These are phyloP conservation scores for Pipa parva DNA, from an alignment of 2,113 vertebrate genomes.

Conservation along the genomic window DNA sequence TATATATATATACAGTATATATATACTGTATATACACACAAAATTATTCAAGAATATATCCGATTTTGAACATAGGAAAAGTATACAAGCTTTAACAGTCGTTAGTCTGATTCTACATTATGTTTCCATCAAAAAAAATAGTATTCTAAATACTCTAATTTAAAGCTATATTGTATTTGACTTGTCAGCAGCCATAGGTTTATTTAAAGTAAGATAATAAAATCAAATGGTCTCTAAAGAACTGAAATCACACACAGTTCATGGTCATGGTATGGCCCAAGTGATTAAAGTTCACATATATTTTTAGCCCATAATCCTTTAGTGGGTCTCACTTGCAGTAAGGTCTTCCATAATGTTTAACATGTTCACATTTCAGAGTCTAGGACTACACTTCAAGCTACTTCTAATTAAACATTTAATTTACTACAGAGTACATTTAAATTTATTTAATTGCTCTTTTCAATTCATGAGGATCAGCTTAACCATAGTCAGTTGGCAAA, in stretches of 20 bases:
- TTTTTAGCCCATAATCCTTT: conserved; percentile 15
- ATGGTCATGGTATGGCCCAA: conserved; percentile 11
- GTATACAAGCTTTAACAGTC: no score
- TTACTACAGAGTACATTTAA: conserved; percentile 22
- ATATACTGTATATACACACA: no score
- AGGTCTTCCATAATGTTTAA: conserved; percentile 28
- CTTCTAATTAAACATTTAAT: conserved; percentile 23
- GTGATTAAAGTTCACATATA: not conserved
- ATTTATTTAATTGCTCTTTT: conserved; percentile 37
- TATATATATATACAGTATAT: no score
- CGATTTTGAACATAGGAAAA: no score
- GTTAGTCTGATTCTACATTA: no score
- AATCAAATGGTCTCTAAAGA: not conserved
- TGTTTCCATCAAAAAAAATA: no score
- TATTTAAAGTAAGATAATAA: conserved; percentile 16
- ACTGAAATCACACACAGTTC: conserved; percentile 3
- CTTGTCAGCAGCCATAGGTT: not conserved
- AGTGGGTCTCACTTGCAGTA: conserved; percentile 8
- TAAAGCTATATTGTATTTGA: no score
- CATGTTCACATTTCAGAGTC: conserved; percentile 11
- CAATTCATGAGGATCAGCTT: not conserved
- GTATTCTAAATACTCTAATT: no score
- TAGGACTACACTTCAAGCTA: not conserved
- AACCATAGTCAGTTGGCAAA: conserved; percentile 19
- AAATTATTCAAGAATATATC: no score